A percentile compares a stretch with the other conserved stretches of the same genome.
Evolutionary conservation across 2,113 vertebrate species (phyloP).

Genomic region (Syngnathus floridae): DNA sequence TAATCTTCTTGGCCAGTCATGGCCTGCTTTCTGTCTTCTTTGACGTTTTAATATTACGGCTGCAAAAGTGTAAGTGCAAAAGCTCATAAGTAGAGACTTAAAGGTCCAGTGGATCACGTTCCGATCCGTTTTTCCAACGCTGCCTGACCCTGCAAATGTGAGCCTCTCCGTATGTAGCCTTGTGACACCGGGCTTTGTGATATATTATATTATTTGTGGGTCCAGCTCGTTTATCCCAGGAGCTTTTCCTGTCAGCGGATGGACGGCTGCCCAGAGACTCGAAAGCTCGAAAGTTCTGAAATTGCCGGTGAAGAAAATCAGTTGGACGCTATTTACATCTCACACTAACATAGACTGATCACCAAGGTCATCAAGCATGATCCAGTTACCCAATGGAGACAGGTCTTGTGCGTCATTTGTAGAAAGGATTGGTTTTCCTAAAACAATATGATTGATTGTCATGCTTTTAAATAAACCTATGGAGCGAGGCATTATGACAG

Average conservation of each 20-base stretch:
- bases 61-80: not conserved
- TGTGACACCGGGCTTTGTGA: slow-evolving; percentile 37
- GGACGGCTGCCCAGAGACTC: slow-evolving; percentile 38
- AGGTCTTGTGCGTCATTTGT: not conserved
- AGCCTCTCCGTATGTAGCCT: slow-evolving; percentile 26
- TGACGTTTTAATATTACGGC: too few species aligned
- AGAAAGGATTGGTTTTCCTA: not conserved
- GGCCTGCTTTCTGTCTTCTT: too few species aligned
- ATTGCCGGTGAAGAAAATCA: slow-evolving; percentile 30
- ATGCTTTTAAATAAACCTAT: not conserved
- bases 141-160: slow-evolving; percentile 5
- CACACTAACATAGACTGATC: slow-evolving; percentile 17
- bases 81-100: slow-evolving; percentile 1
- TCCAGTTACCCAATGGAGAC: slow-evolving; percentile 14
- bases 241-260: slow-evolving; percentile 55
- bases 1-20: too few species aligned
- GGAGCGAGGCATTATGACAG: not conserved
- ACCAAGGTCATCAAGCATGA: slow-evolving; percentile 18
- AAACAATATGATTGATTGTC: not conserved
- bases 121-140: slow-evolving; percentile 5
- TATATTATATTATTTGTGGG: slow-evolving; percentile 43
- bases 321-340: slow-evolving; percentile 39
- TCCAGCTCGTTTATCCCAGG: slow-evolving; percentile 35
- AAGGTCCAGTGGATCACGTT: slow-evolving; percentile 19
- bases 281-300: slow-evolving; percentile 16